A percentile compares a stretch with the other conserved stretches of the same genome.
Conservation (phyloP, 2,113 vertebrate genomes). For the Dolichotis patagonum region DNA sequence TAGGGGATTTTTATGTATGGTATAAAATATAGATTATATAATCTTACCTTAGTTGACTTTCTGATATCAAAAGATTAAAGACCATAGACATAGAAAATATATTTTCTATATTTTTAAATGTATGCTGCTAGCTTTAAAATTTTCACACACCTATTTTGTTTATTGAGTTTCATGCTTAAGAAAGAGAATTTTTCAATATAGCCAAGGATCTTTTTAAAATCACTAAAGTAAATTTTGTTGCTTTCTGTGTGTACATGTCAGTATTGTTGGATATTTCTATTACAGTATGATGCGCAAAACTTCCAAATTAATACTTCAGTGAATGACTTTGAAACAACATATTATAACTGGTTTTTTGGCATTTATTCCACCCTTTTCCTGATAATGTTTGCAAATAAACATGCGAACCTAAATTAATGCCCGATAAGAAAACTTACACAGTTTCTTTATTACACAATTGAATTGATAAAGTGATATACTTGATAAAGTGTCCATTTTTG, state of each 20-base stretch:
- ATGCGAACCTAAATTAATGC: background rate
- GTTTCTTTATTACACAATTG: background rate
- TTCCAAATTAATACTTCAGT: background rate
- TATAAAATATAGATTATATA: background rate
- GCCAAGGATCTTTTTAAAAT: background rate
- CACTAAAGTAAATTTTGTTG: background rate
- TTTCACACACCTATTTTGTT: background rate
- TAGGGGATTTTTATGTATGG: background rate
- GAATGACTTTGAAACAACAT: background rate
- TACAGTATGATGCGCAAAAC: background rate
- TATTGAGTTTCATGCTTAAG: background rate
- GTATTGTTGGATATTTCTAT: background rate
- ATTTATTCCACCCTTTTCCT: conserved; percentile 14
- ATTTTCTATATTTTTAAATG: background rate
- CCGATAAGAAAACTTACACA: background rate
- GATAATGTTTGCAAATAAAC: background rate
- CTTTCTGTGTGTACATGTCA: background rate
- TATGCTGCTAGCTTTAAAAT: background rate
- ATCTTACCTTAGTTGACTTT: background rate
- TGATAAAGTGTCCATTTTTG: background rate
- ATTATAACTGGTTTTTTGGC: background rate
- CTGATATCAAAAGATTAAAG: background rate
- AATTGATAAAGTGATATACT: background rate
- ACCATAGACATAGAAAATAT: background rate
- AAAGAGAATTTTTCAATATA: background rate